These are phyloP conservation scores for Tragopan temminckii DNA, from an alignment of 2,797 vertebrate genomes.

Conservation along the genomic window DNA sequence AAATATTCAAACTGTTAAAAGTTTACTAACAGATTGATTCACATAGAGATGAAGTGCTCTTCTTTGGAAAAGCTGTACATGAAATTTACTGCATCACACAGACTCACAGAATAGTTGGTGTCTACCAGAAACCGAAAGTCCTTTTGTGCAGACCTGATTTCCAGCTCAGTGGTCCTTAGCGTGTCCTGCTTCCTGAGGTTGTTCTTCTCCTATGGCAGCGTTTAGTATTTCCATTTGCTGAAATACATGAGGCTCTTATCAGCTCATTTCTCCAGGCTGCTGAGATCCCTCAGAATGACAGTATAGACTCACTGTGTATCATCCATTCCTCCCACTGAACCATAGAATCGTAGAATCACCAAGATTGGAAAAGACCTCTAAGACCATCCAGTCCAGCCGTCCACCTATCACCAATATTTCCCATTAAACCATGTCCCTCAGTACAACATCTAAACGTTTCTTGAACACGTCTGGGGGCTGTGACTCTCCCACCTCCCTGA, in stretches of 20 bases:
- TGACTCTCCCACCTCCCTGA: no score
- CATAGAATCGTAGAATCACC: no score
- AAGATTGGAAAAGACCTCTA: no score
- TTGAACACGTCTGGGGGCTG: no score
- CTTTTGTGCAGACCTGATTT: background rate
- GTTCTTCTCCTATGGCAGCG: background rate
- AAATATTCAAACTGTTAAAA: background rate
- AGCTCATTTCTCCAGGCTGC: background rate
- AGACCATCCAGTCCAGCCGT: no score
- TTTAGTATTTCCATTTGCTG: background rate
- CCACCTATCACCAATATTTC: no score
- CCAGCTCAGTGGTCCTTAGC: background rate
- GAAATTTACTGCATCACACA: background rate
- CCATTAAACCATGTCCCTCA: no score
- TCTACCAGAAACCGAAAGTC: background rate
- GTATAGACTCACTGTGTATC: fast-evolving
- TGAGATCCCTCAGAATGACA: background rate
- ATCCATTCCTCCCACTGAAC: background rate
- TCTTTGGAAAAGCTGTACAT: background rate
- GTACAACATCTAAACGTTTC: no score
- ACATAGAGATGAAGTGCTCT: background rate
- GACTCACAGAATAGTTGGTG: background rate
- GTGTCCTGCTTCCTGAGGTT: background rate
- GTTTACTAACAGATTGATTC: background rate
- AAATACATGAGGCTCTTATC: background rate